A percentile compares a stretch with the other conserved stretches of the same genome.
Conservation (phyloP, 2,888 invertebrate genomes). For the Habrosyne pyritoides region DNA sequence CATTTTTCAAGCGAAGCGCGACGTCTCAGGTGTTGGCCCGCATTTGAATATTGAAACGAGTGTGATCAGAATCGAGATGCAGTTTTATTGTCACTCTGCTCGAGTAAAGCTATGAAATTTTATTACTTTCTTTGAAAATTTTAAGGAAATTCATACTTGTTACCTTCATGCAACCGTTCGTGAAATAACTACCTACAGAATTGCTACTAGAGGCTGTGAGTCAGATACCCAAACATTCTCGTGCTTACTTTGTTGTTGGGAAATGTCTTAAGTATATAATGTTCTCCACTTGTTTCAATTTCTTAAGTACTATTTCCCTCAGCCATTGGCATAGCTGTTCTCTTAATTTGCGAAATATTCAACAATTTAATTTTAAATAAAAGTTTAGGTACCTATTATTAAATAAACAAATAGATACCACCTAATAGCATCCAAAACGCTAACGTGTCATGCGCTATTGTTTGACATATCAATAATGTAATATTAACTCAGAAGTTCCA, state of each 20-base stretch:
- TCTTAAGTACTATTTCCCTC: not conserved
- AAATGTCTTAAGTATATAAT: too few species aligned
- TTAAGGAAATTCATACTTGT: conserved; percentile 45
- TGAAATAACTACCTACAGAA: conserved; percentile 24
- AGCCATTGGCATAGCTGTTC: not conserved
- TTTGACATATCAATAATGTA: conserved; percentile 21
- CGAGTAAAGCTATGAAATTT: conserved; percentile 71
- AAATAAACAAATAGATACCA: not conserved
- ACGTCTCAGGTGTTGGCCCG: conserved; percentile 73
- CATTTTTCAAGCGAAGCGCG: conserved; percentile 65
- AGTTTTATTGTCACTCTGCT: conserved; percentile 77
- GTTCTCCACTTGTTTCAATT: too few species aligned
- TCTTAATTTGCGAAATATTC: too few species aligned
- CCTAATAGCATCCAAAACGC: conserved; percentile 2
- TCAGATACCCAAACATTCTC: not conserved
- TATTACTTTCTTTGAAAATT: conserved; percentile 62
- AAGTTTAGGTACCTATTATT: too few species aligned
- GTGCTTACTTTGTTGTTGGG: not conserved
- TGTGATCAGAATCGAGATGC: conserved; percentile 82
- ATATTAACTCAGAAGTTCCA: conserved; percentile 23
- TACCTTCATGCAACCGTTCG: conserved; percentile 45
- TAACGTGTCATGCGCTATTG: conserved; percentile 27
- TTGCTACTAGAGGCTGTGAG: not conserved
- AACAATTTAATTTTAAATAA: not conserved
- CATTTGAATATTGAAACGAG: conserved; percentile 76